Base-by-base conservation (phyloP, 2,888 invertebrate genomes). In the Temnothorax unifasciatus region DNA sequence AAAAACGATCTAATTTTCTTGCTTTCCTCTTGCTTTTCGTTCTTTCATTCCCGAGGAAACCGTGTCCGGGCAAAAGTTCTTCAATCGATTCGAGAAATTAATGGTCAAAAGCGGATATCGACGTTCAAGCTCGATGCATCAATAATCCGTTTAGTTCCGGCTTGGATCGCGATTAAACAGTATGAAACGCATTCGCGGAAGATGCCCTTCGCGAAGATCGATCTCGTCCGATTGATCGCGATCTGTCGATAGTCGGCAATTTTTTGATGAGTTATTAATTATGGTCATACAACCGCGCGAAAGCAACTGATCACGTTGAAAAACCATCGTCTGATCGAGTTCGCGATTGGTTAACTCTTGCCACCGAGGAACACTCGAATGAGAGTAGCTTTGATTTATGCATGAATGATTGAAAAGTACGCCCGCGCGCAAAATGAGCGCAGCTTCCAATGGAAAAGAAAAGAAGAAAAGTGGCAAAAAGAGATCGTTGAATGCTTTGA, bases 291-390 rank as follows among this genome's bases (percentile, higher is more conserved):
- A 66, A 66, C 63, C 13, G 44, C 18, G 18, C 21, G 59, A 86
- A 29, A 29, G 86, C 88, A 88, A 85, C 88, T 91, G 90, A 92
- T 92, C 91, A 89, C 90, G 89, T 86, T 83, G 84, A 85, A 81
- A 71, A 71, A 89, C 82, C 85, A 50, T 69, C 68, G 84, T 41
- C 59, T 41, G n/a, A 76, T 85, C 84, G 75, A 85, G 81, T 21
- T 85, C 81, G 64, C 68, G 57, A 89, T 89, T 87, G 84, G 84
- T 85, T 83, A 75, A 85, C 69, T 74, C 82, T 81, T 82, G 83
- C 44, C 83, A 64, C 63, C 47, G 54, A 34, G 38, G 29, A 29
- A 21, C 50, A 47, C 5, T 29, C 11, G 61, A 69, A 77, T 4
- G 50, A 54, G 52, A 77, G 61, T 64, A 59, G 68, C 29, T 54